Percentiles rank a stretch among this genome's conserved stretches.
Conservation (phyloP, 2,888 invertebrate species). For the Apamea epomidion region DNA sequence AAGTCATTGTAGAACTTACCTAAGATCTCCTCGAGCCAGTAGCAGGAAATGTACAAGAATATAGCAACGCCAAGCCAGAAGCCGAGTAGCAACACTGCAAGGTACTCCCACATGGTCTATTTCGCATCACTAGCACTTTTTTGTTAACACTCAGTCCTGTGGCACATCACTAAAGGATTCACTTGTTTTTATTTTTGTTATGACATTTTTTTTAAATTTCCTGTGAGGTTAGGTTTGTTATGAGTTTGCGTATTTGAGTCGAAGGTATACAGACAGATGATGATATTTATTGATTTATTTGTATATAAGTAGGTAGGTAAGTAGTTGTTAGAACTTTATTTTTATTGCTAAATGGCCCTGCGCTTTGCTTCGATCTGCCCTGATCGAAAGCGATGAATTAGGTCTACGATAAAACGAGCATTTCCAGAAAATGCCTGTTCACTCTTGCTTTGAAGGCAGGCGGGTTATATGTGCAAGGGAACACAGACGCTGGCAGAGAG, state of each 20-base stretch:
- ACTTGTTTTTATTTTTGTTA: conserved; percentile 13
- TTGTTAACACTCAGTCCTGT: conserved; percentile 31
- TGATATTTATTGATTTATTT: conserved; percentile 1
- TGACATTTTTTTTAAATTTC: conserved; percentile 38
- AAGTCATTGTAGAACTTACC: conserved; percentile 85
- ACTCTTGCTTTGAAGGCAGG: neutral
- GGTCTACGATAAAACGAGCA: neutral
- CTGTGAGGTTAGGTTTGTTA: conserved; percentile 18
- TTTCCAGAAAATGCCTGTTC: neutral
- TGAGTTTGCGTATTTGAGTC: conserved; percentile 46
- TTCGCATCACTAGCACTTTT: conserved; percentile 69
- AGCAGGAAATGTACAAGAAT: conserved; percentile 89
- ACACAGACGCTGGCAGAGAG: neutral
- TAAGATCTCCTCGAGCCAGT: conserved; percentile 91
- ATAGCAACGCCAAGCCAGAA: conserved; percentile 89
- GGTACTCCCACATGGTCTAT: conserved; percentile 85
- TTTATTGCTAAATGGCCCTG: neutral
- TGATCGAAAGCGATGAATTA: neutral
- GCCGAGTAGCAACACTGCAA: conserved; percentile 85
- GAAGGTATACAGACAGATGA: neutral
- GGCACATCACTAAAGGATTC: conserved; percentile 58
- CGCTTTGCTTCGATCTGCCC: too few relatives aligned
- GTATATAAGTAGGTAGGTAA: neutral
- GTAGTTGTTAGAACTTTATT: neutral
- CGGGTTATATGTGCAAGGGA: neutral